These are phyloP conservation scores for Musca domestica DNA, from an alignment of 1,140 invertebrate genomes.

Conservation along the genomic window DNA sequence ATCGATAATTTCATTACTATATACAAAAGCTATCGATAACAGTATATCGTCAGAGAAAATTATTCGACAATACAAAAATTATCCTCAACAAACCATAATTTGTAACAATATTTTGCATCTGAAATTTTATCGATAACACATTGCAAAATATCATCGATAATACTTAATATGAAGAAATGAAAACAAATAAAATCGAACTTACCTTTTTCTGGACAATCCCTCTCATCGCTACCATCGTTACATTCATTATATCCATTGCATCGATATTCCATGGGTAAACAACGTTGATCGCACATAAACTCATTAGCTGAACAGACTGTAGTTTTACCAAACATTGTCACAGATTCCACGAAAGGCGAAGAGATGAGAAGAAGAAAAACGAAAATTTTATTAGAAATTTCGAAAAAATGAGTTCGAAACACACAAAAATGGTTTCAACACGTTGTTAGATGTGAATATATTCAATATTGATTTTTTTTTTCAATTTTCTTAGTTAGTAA, in stretches of 20 bases:
- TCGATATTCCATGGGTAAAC: conserved; percentile 53
- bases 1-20: no score
- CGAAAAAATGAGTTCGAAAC: not conserved
- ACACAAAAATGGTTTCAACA: not conserved
- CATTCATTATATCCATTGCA: conserved; percentile 59
- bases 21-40: no score
- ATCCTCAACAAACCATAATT: not conserved
- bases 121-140: not conserved
- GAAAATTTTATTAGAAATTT: not conserved
- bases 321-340: not conserved
- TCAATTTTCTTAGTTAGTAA: not conserved
- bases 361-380: conserved; percentile 12
- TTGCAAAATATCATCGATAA: not conserved
- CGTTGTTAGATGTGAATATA: no score
- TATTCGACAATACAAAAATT: no score
- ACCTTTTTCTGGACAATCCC: conserved; percentile 54
- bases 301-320: conserved; percentile 59
- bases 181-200: not conserved
- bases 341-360: conserved; percentile 14
- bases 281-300: conserved; percentile 60
- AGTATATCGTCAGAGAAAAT: no score
- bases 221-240: conserved; percentile 60
- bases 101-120: not conserved
- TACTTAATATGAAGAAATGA: no score
- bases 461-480: no score